phyloP scores from a whole-genome alignment of 2,797 vertebrate genomes.

The Sylvilagus floridanus region DNA sequence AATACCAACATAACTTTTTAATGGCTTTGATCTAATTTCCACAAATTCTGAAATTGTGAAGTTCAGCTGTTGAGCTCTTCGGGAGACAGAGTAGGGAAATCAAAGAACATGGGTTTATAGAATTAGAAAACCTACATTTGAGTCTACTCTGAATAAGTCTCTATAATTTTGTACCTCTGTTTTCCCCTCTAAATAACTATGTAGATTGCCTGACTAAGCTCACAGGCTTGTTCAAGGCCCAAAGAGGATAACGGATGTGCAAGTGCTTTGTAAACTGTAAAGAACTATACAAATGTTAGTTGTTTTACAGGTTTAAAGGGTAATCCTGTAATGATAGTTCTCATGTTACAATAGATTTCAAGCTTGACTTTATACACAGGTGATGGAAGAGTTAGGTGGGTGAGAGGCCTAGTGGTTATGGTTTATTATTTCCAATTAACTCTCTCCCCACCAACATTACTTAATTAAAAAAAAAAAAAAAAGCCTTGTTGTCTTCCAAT shows the following conservation, averaged over 20 bases:
- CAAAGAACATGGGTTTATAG: not conserved
- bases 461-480: not conserved
- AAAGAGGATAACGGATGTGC: not conserved
- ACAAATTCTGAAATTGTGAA: not conserved
- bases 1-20: not conserved
- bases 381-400: not conserved
- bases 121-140: slow-evolving; percentile 1
- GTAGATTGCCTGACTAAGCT: not conserved
- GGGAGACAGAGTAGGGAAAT: not conserved
- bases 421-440: not conserved
- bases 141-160: not conserved
- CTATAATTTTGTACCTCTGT: not conserved
- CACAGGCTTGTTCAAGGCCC: not conserved
- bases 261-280: slow-evolving; percentile 9
- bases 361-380: not conserved
- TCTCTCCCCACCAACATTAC: not conserved
- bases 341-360: slow-evolving; percentile 26
- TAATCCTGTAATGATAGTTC: not conserved
- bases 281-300: not conserved
- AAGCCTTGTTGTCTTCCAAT: not conserved
- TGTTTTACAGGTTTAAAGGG: slow-evolving; percentile 27
- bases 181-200: not conserved
- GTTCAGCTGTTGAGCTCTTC: not conserved
- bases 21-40: not conserved
- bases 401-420: not conserved